A percentile compares a stretch with the other conserved stretches of the same genome.
These are phyloP conservation scores for Arizona elegans DNA, from an alignment of 2,113 vertebrate genomes.

Conservation along the genomic window DNA sequence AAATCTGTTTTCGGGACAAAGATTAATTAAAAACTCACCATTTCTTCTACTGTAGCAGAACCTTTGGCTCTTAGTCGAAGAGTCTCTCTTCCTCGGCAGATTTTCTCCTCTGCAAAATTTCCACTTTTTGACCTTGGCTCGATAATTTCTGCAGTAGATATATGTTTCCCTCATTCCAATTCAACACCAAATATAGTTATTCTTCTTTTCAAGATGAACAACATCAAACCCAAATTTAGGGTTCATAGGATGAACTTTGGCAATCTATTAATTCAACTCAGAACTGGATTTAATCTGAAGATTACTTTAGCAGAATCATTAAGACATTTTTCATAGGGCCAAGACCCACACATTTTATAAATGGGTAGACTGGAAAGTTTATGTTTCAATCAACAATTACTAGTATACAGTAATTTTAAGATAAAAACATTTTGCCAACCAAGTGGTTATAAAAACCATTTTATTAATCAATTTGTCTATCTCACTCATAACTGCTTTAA, in stretches of 20 bases:
- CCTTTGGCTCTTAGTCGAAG: conserved; percentile 88
- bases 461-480: not conserved
- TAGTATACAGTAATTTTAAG: not conserved
- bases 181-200: not conserved
- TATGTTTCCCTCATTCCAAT: not conserved
- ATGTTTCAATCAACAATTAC: not conserved
- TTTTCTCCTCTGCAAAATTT: conserved; percentile 73
- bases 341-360: not conserved
- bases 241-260: not conserved
- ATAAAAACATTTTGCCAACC: not conserved
- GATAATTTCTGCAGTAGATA: conserved; percentile 80
- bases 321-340: not conserved
- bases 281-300: not conserved
- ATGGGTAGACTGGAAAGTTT: not conserved
- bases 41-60: conserved; percentile 86
- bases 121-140: conserved; percentile 81
- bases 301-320: not conserved
- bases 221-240: not conserved
- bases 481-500: not conserved
- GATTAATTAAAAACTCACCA: conserved; percentile 69
- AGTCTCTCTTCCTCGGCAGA: conserved; percentile 80
- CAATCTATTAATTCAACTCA: not conserved
- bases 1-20: not conserved
- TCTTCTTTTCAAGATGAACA: not conserved
- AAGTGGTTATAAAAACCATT: not conserved